Evolutionary conservation across 2,888 invertebrate species (phyloP).

Genomic region (Macrophya alboannulata): DNA sequence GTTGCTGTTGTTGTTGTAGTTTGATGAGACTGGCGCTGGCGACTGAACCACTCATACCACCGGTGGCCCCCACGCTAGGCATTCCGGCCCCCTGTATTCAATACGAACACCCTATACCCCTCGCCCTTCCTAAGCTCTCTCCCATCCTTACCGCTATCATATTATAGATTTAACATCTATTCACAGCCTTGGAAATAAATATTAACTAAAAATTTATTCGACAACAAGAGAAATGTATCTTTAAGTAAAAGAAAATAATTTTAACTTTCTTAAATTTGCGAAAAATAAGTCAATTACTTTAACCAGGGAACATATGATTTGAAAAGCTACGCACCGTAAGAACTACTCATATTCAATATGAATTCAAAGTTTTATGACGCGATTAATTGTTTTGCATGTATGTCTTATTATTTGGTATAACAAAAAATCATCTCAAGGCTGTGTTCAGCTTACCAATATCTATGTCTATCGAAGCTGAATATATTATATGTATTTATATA

Average conservation of each 20-base stretch:
- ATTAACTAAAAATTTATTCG: conserved; percentile 16
- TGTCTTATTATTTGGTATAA: background rate
- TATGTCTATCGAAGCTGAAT: conserved; percentile 44
- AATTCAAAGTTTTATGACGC: background rate
- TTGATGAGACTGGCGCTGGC: conserved; percentile 78
- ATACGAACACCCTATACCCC: conserved; percentile 74
- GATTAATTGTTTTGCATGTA: background rate
- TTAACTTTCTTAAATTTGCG: background rate
- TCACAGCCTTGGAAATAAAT: conserved; percentile 60
- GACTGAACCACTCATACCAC: conserved; percentile 77
- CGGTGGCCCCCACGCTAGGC: conserved; percentile 76
- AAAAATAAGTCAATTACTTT: background rate
- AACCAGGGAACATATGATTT: background rate
- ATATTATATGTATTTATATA: too few species aligned
- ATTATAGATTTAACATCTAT: conserved; percentile 41
- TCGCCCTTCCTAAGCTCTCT: conserved; percentile 65
- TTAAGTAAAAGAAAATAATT: background rate
- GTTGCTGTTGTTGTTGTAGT: conserved; percentile 77
- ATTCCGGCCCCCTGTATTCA: conserved; percentile 78
- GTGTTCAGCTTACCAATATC: conserved; percentile 58
- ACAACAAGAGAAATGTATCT: background rate
- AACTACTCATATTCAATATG: background rate
- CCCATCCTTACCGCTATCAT: conserved; percentile 57
- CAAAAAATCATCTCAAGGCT: conserved; percentile 31
- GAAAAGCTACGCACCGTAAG: background rate